Percentiles rank a stretch among this genome's conserved stretches.
Conservation (phyloP, 2,888 invertebrate species). For the Tanytarsus gracilentus region DNA sequence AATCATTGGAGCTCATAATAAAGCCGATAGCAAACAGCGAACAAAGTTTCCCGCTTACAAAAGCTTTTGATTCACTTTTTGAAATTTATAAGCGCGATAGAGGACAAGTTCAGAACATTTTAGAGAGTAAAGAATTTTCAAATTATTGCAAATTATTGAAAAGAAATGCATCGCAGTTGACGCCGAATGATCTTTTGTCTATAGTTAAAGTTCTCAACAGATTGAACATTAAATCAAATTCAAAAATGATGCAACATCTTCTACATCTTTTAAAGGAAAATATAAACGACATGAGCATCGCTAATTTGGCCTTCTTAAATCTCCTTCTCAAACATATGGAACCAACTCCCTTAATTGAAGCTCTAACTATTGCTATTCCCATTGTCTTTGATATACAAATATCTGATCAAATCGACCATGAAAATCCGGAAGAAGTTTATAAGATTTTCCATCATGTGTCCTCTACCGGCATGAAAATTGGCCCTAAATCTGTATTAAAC, state of each 20-base stretch:
- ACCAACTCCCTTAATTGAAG: constrained; percentile 51
- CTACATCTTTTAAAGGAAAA: constrained; percentile 54
- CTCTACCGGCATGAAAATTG: constrained; percentile 41
- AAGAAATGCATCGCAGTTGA: constrained; percentile 47
- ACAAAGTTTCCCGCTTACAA: too few relatives aligned
- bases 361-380: constrained; percentile 55
- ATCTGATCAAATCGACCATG: constrained; percentile 48
- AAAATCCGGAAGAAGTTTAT: constrained; percentile 46
- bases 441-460: constrained; percentile 50
- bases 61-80: too few relatives aligned
- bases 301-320: constrained; percentile 55
- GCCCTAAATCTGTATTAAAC: constrained; percentile 46
- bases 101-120: too few relatives aligned
- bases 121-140: constrained; percentile 49
- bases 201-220: constrained; percentile 51
- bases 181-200: constrained; percentile 49
- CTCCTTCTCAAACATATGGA: constrained; percentile 49
- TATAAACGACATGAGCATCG: constrained; percentile 51
- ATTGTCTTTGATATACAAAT: constrained; percentile 57
- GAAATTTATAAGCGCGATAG: too few relatives aligned
- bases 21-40: too few relatives aligned
- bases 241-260: constrained; percentile 52
- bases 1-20: too few relatives aligned
- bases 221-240: constrained; percentile 50
- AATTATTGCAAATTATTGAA: constrained; percentile 51